Conservation (phyloP, 2,113 vertebrate species). For the Budorcas taxicolor region DNA sequence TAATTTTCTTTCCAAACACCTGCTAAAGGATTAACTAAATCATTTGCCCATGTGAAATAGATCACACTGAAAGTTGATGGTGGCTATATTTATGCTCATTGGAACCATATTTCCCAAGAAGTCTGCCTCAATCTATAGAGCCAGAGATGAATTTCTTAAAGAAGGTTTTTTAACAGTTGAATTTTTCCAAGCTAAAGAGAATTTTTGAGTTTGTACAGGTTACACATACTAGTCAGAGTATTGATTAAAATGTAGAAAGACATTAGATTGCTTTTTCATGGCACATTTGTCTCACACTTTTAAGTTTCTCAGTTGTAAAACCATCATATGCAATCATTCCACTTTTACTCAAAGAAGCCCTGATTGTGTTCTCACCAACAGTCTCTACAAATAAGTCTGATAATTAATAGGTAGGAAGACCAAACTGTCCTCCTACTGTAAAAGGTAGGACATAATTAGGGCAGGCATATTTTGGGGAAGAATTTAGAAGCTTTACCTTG, state of each 20-base stretch:
- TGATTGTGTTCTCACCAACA: background rate
- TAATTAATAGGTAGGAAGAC: slow-evolving; percentile 23
- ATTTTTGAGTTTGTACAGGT: background rate
- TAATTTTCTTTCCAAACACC: slow-evolving; percentile 58
- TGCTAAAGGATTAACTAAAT: slow-evolving; percentile 57
- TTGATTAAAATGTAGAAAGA: slow-evolving; percentile 1
- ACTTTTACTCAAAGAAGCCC: background rate
- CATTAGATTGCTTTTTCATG: background rate
- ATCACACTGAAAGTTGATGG: background rate
- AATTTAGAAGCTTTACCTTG: background rate
- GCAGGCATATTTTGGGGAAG: background rate
- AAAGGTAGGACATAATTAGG: slow-evolving; percentile 3
- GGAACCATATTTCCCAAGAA: background rate
- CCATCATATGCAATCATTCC: background rate
- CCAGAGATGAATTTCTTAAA: background rate
- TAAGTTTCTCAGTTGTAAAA: background rate
- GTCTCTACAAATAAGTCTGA: background rate
- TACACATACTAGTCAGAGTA: background rate
- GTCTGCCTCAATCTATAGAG: background rate
- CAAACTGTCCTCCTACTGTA: background rate
- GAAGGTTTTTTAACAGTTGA: background rate
- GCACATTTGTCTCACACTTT: background rate
- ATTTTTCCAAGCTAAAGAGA: background rate
- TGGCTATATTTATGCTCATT: slow-evolving; percentile 20
- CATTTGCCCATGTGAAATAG: slow-evolving; percentile 34